Evolutionary conservation across 2,797 vertebrate genomes (phyloP), one percentile per base, ranked within the genome.

Genomic region (Catharus ustulatus): DNA sequence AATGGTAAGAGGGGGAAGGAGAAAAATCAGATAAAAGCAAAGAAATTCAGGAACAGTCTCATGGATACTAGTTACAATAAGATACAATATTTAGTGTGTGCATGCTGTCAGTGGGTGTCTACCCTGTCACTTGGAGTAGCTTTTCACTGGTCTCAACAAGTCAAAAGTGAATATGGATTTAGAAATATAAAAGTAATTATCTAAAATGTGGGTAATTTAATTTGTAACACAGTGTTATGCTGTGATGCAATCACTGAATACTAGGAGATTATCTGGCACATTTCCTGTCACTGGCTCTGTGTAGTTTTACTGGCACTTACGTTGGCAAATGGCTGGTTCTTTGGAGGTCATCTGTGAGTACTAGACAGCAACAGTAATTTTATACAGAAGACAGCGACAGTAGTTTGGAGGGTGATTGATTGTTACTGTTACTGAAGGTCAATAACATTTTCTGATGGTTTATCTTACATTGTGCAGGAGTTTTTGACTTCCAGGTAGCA

Each of bases 141-240:
- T 84, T 71, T 61, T 71, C 46, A 17, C 23, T 40, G 38, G 9
- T 67, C 34, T 86, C 19, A 75, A 9, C n/a, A 36, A 24, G 13
- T 67, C 46, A 21, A 40, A 80, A 38, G 9, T 54, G 13, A 73
- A 54, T 63, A 12, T 20, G 7, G 30, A n/a, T 67, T 73, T 54
- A 62, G 62, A 75, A 67, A 59, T 24, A 20, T 5, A 26, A 16
- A 43, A 10, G 12, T 21, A 6, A 8, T 73, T 72, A 80, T 42
- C 3, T 3, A 5, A 78, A 58, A 42, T 36, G 5, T 15, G 4
- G 3, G 10, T 24, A n/a, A 13, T 52, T 58, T 66, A 0, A 4
- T 64, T 84, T 10, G 1, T 57, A 59, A 11, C 10, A 7, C 3
- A 19, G 3, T 27, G 18, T n/a, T 62, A 6, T 79, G 36, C 15